Percentiles rank a stretch among this genome's conserved stretches.
phyloP scores from a whole-genome alignment of 2,113 vertebrate species.

The Bujurquina vittata region DNA sequence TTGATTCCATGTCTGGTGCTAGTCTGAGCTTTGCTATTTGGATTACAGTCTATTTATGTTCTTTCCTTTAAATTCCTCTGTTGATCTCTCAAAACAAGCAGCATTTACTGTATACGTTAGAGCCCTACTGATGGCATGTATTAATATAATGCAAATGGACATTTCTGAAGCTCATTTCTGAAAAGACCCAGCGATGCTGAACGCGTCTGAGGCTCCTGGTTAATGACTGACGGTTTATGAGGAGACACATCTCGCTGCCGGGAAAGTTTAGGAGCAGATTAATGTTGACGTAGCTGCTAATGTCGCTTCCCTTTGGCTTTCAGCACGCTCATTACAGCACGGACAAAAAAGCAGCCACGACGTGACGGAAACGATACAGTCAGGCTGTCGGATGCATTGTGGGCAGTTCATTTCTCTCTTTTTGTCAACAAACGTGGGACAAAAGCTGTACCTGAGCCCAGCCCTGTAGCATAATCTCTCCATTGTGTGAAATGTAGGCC shows the following conservation, averaged over 20 bases:
- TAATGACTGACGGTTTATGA: conserved; percentile 54
- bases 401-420: conserved; percentile 50
- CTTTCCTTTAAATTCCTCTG: conserved; percentile 9
- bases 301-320: conserved; percentile 39
- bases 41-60: conserved; percentile 3
- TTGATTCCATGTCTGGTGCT: background rate
- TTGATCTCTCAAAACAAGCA: conserved; percentile 4
- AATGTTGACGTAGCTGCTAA: conserved; percentile 52
- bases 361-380: conserved; percentile 43
- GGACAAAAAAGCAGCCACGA: conserved; percentile 42
- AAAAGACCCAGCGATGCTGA: conserved; percentile 38
- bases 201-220: conserved; percentile 23
- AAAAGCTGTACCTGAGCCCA: conserved; percentile 70
- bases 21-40: conserved; percentile 29
- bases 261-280: conserved; percentile 53
- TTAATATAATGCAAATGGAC: conserved; percentile 16
- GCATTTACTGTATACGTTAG: background rate
- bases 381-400: conserved; percentile 39
- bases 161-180: conserved; percentile 14
- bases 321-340: conserved; percentile 28
- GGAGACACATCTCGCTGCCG: conserved; percentile 37
- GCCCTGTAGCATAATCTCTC: conserved; percentile 63
- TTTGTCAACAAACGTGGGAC: conserved; percentile 64
- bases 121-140: background rate
- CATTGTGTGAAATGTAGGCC: conserved; percentile 61